Evolutionary conservation across 2,113 vertebrate species (phyloP), one percentile per base, ranked within the genome.

Genomic region (Otocyon megalotis): DNA sequence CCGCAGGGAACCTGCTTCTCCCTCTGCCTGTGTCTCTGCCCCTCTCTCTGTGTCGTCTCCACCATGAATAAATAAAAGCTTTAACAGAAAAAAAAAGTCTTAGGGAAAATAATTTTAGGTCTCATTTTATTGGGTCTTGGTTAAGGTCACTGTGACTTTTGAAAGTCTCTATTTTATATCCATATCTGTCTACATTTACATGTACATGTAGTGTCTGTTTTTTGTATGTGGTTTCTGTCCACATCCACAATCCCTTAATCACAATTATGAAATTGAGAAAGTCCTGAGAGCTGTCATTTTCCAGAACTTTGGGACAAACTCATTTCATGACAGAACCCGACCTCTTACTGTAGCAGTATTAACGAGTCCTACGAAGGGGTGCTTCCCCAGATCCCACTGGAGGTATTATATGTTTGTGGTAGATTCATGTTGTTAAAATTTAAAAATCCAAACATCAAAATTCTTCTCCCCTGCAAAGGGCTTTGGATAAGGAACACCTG

Each of bases 71-170:
- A 43, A 43, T 43, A 43, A 43, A 43, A 43, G 43, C 43, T 43
- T 43, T 43, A 43, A 43, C 43, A 43, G 43, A 43, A 43, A 43
- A 43, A 43, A 43, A 43, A 43, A 50, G 35, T 88, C n/a, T 50
- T 96, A 69, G 63, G 79, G 96, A 90, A 63, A 93, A 58, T 69
- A 58, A 93, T 97, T 94, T 97, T 72, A 74, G 37, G 50, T 93
- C 53, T 97, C 95, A 83, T 19, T 97, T 93, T 58, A 76, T 28
- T 93, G 50, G 32, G 48, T 86, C 13, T 94, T 58, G 74, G 54
- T 80, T 79, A 94, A 93, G 53, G 48, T 91, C 96, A 76, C 53
- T 86, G 54, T 94, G 24, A 60, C 58, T 10, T 30, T 32, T 87
- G 58, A 96, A 82, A 58, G 48, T 74, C 50, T 92, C 60, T 80